Evolutionary conservation across 2,888 invertebrate genomes (phyloP).

Genomic region (Sinhomidia bicolor): DNA sequence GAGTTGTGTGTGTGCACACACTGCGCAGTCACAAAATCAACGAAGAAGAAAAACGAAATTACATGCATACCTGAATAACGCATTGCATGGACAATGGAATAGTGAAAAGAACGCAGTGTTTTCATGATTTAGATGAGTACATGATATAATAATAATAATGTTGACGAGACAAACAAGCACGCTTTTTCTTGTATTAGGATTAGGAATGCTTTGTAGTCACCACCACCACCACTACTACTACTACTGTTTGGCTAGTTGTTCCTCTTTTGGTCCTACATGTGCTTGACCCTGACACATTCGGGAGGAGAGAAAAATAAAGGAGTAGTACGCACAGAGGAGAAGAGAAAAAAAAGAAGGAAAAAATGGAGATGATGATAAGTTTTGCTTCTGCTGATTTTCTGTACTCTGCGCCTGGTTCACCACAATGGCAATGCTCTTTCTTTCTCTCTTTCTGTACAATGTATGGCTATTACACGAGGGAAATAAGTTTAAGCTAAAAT

Average conservation of each 20-base stretch:
- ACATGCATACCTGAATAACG: neutral
- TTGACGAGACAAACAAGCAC: constrained; percentile 13
- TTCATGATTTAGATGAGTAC: neutral
- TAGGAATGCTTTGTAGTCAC: neutral
- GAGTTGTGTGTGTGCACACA: too few species aligned
- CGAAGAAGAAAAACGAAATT: neutral
- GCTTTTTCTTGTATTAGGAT: neutral
- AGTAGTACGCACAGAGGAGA: too few species aligned
- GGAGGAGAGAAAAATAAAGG: constrained; percentile 13
- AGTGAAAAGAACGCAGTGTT: neutral
- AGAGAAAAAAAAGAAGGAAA: too few species aligned
- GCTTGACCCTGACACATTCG: constrained; percentile 62
- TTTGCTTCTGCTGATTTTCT: constrained; percentile 43
- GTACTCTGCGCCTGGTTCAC: constrained; percentile 53
- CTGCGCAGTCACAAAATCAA: neutral
- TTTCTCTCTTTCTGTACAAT: neutral
- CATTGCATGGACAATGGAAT: neutral
- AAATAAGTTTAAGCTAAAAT: constrained; percentile 28
- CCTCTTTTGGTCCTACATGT: constrained; percentile 40
- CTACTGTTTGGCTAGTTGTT: neutral
- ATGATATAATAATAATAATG: neutral
- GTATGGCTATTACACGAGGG: neutral
- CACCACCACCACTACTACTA: neutral
- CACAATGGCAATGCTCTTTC: neutral
- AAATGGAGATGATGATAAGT: constrained; percentile 41